Base-by-base conservation (phyloP, 2,888 invertebrate genomes). In the Dimorphilus gyrociliatus region DNA sequence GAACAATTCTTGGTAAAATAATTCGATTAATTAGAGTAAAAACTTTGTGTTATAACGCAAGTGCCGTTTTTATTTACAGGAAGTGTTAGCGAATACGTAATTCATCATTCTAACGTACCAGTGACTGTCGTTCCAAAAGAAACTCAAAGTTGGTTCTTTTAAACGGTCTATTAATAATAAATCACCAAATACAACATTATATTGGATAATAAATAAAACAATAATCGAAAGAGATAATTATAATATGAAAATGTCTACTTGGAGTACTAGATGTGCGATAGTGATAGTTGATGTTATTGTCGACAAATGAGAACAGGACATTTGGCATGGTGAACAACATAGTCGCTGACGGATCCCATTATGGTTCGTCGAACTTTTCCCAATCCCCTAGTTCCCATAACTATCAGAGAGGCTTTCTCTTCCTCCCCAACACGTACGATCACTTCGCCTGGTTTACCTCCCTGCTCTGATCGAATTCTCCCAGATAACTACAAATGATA, bases 321-420 rank as follows among this genome's bases (percentile, higher is more conserved):
- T 30, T 35, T 33, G 18, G 42, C 36, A 27, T 42, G 42, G 29
- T 42, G 42, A n/a, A 42, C 42, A 10, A 42, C 42, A 27, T 34
- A 42, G 33, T 42, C 42, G 29, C 37, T 37, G 27, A 42, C 41
- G 27, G 39, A 39, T 23, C 42, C 42, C 39, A 42, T 32, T 25
- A 42, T 42, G 27, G 42, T 42, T 7, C 42, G 33, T 3, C 41
- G 36, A 15, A 42, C 36, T 26, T 42, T 42, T 26, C 42, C 42
- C 24, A 42, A 33, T 12, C 42, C 40, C n/a, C 42, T 28, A 21
- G 42, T 42, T 3, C 42, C 42, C 35, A 42, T 34, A 10, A 42
- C 41, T 29, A 42, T 33, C 39, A 39, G 38, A 7, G 37, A 31
- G 14, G 37, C 41, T 14, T 35, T 33, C 35, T 41, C 42, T 24